Percentiles rank a stretch among this genome's conserved stretches.
Conservation (phyloP, 1,140 invertebrate genomes). For the Drosophila repleta region DNA sequence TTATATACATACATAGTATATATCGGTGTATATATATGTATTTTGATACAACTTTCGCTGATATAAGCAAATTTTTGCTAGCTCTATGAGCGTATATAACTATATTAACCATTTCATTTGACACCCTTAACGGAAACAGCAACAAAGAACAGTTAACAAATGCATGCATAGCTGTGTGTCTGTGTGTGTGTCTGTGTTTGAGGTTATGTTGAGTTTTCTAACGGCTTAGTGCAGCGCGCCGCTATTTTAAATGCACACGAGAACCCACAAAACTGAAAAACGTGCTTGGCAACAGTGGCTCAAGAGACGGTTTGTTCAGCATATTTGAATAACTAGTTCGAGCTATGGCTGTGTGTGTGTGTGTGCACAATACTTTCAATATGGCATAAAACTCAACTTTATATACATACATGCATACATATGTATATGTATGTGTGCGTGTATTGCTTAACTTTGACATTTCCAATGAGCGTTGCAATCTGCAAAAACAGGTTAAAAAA, state of each 20-base stretch:
- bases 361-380: slow-evolving; percentile 72
- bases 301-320: slow-evolving; percentile 51
- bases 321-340: slow-evolving; percentile 79
- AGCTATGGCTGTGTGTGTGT: slow-evolving; percentile 29
- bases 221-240: slow-evolving; percentile 68
- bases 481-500: slow-evolving; percentile 74
- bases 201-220: slow-evolving; percentile 67
- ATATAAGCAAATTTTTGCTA: slow-evolving; percentile 68
- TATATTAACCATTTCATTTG: slow-evolving; percentile 67
- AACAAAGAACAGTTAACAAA: slow-evolving; percentile 23
- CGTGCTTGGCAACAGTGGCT: slow-evolving; percentile 75
- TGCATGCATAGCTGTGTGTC: slow-evolving; percentile 46
- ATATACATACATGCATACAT: not conserved
- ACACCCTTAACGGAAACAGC: slow-evolving; percentile 45
- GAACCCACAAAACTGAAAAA: slow-evolving; percentile 72
- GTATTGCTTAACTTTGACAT: slow-evolving; percentile 80
- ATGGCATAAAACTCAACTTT: slow-evolving; percentile 60
- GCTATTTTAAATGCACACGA: slow-evolving; percentile 71
- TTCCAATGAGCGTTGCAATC: slow-evolving; percentile 73
- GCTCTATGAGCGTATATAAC: slow-evolving; percentile 68
- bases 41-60: slow-evolving; percentile 70
- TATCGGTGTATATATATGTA: not conserved
- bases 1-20: not conserved
- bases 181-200: slow-evolving; percentile 33
- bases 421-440: slow-evolving; percentile 16